phyloP scores from a whole-genome alignment of 2,797 vertebrate genomes.

The Acanthiza pusilla region DNA sequence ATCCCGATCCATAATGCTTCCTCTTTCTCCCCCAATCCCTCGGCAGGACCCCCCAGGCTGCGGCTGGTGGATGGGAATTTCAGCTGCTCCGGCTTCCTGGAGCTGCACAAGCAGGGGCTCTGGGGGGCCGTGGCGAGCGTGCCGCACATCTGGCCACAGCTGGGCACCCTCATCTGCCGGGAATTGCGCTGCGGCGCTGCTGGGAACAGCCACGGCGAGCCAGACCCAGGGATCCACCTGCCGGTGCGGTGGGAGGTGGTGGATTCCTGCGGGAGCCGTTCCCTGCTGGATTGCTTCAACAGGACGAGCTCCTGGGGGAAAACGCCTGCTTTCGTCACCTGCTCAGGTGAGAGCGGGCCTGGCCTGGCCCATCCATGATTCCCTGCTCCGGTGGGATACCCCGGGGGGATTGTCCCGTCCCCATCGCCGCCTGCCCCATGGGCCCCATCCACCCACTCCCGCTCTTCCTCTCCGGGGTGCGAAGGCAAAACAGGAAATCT shows the following conservation, averaged over 20 bases:
- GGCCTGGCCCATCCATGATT: neutral
- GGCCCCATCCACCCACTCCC: neutral
- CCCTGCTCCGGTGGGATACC: neutral
- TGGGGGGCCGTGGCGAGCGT: neutral
- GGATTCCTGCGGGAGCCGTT: fast-evolving
- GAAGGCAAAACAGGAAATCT: neutral
- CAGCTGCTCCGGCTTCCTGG: conserved; percentile 49
- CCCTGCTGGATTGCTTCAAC: conserved; percentile 11
- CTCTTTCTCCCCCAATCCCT: fast-evolving
- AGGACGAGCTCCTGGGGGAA: neutral
- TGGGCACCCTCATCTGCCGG: conserved; percentile 26
- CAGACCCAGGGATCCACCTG: neutral
- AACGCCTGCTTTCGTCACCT: conserved; percentile 2
- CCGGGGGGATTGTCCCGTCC: neutral
- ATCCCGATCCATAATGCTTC: fast-evolving
- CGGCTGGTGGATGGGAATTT: conserved; percentile 20
- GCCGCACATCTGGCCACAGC: fast-evolving
- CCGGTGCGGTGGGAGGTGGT: conserved; percentile 21
- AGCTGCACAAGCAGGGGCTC: conserved; percentile 26
- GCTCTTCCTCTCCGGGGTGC: neutral
- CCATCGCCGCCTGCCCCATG: fast-evolving
- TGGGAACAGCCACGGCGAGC: fast-evolving
- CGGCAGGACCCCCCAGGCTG: conserved; percentile 32
- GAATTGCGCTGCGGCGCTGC: neutral
- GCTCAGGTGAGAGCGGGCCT: conserved; percentile 27